phyloP scores from a whole-genome alignment of 2,113 vertebrate species.

The Aplodontia rufa region DNA sequence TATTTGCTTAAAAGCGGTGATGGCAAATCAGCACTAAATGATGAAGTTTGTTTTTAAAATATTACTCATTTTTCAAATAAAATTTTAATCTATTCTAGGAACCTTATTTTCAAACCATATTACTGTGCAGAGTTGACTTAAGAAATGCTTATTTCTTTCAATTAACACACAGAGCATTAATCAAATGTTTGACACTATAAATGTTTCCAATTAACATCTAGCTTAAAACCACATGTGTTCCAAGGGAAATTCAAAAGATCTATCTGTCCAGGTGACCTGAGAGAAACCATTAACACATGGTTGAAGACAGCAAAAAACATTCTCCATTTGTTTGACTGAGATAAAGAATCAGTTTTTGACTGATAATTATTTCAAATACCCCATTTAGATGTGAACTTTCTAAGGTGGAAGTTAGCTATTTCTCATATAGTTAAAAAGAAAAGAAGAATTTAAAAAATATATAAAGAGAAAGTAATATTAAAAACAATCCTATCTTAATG shows the following conservation, averaged over 20 bases:
- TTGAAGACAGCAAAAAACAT: slow-evolving; percentile 64
- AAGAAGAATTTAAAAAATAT: not conserved
- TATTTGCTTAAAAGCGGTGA: slow-evolving; percentile 59
- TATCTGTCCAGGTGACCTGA: slow-evolving; percentile 82
- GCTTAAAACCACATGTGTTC: slow-evolving; percentile 84
- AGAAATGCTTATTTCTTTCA: slow-evolving; percentile 80
- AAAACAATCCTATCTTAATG: not conserved
- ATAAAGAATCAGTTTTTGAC: slow-evolving; percentile 66
- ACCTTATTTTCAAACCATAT: not conserved
- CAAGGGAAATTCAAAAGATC: slow-evolving; percentile 73
- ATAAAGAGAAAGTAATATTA: not conserved
- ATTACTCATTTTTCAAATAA: slow-evolving; percentile 52
- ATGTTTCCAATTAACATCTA: slow-evolving; percentile 85
- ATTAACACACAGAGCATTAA: slow-evolving; percentile 81
- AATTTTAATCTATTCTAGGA: not conserved
- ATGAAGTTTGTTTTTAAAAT: not conserved
- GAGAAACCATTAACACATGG: slow-evolving; percentile 82
- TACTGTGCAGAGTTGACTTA: slow-evolving; percentile 67
- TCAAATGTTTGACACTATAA: slow-evolving; percentile 82
- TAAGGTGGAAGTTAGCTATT: not conserved
- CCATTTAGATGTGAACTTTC: slow-evolving; percentile 21
- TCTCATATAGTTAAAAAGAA: not conserved
- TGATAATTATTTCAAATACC: slow-evolving; percentile 33
- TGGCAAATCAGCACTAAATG: not conserved
- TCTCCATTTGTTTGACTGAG: slow-evolving; percentile 70